A percentile compares a stretch with the other conserved stretches of the same genome.
phyloP scores from a whole-genome alignment of 2,888 invertebrate species.

The Melikaiella ostensackeni region DNA sequence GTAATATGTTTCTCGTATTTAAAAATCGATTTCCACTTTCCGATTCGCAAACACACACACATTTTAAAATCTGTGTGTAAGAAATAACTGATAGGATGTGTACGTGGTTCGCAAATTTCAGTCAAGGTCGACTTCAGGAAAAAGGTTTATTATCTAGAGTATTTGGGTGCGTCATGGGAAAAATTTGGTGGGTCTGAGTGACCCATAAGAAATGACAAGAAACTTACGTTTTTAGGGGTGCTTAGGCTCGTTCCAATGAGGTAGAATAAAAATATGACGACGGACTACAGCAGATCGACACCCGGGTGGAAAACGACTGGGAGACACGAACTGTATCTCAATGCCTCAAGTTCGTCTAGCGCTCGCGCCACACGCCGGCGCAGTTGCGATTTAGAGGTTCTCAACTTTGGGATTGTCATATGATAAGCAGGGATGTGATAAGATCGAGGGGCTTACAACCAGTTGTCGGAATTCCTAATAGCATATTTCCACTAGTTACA shows the following conservation, averaged over 20 bases:
- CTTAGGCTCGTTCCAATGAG: constrained; percentile 46
- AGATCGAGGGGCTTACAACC: background rate
- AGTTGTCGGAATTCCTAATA: too few relatives aligned
- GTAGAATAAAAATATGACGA: constrained; percentile 14
- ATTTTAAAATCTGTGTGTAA: background rate
- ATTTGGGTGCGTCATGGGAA: background rate
- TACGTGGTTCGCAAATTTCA: constrained; percentile 63
- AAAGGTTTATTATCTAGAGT: constrained; percentile 22
- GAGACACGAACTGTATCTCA: background rate
- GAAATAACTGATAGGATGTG: background rate
- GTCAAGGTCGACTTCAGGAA: constrained; percentile 65
- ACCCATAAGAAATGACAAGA: background rate
- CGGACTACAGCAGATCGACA: background rate
- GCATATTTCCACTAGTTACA: too few relatives aligned
- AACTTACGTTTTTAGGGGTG: constrained; percentile 45
- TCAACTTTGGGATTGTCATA: background rate
- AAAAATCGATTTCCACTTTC: background rate
- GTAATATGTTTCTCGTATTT: background rate
- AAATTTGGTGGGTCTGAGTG: background rate
- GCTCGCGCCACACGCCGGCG: constrained; percentile 27
- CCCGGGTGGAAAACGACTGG: constrained; percentile 18
- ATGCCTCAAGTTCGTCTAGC: constrained; percentile 23
- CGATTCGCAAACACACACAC: background rate
- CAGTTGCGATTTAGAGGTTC: constrained; percentile 12
- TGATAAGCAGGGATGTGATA: constrained; percentile 4